Conservation (phyloP, 1,140 invertebrate species). For the Vollenhovia emeryi region DNA sequence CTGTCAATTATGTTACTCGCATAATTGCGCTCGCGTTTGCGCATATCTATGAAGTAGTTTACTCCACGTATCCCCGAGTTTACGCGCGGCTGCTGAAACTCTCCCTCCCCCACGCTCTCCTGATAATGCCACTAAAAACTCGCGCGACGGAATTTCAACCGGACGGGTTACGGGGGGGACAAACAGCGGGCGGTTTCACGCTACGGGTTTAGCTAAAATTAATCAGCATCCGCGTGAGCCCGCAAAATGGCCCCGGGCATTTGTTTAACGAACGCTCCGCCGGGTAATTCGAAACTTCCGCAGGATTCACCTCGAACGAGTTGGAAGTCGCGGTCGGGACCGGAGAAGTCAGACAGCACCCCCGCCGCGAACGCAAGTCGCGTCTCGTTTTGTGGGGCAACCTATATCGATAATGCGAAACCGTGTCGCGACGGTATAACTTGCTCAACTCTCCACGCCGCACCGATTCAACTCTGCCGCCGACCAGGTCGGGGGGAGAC, state of each 20-base stretch:
- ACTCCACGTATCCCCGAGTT: background rate
- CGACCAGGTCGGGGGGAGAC: background rate
- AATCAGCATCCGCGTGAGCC: conserved; percentile 54
- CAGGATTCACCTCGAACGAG: conserved; percentile 32
- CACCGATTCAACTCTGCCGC: conserved; percentile 9
- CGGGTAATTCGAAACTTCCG: conserved; percentile 24
- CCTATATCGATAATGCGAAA: conserved; percentile 51
- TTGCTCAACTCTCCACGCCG: conserved; percentile 9
- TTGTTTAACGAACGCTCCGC: conserved; percentile 36
- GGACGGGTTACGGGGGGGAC: no score
- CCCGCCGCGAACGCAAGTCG: background rate
- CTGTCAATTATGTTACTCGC: conserved; percentile 57
- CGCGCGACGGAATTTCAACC: background rate
- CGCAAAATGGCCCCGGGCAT: conserved; percentile 57
- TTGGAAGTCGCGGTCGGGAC: conserved; percentile 23
- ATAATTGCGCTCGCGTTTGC: conserved; percentile 56
- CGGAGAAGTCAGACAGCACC: background rate
- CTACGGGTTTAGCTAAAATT: conserved; percentile 38
- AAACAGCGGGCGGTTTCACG: conserved; percentile 31
- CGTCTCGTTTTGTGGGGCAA: conserved; percentile 20
- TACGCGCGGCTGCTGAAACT: background rate
- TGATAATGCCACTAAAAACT: conserved; percentile 53
- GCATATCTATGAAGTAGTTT: conserved; percentile 52
- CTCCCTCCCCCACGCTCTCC: background rate
- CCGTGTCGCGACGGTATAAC: conserved; percentile 22